Percentiles rank a stretch among this genome's conserved stretches.
phyloP scores from a whole-genome alignment of 2,113 vertebrate species.

The Carettochelys insculpta region DNA sequence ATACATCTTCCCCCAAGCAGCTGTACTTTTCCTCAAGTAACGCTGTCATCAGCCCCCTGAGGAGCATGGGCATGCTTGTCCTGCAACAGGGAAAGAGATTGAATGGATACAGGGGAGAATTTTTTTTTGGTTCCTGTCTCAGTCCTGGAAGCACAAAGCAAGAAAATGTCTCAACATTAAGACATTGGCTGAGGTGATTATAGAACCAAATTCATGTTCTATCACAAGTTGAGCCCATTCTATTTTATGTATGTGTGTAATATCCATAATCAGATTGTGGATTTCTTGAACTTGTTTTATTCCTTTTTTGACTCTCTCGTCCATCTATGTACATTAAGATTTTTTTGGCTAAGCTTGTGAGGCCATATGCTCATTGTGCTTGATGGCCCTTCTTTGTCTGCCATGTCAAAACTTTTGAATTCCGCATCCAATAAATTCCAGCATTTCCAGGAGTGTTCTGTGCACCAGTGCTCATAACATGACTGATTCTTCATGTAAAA shows the following conservation, averaged over 20 bases:
- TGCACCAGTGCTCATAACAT: neutral
- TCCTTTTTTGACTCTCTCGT: neutral
- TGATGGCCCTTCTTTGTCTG: neutral
- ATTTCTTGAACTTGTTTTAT: neutral
- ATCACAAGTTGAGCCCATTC: neutral
- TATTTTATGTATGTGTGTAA: neutral
- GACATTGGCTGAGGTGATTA: neutral
- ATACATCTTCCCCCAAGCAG: too few relatives aligned
- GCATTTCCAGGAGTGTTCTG: neutral
- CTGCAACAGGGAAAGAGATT: too few relatives aligned
- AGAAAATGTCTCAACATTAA: constrained; percentile 25
- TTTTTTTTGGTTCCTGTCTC: constrained; percentile 49
- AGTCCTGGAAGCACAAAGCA: constrained; percentile 23
- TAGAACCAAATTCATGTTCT: neutral
- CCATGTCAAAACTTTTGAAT: neutral
- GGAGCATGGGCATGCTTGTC: too few relatives aligned
- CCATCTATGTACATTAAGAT: neutral
- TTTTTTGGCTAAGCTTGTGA: neutral
- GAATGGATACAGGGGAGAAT: neutral
- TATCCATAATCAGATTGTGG: neutral
- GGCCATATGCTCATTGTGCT: neutral
- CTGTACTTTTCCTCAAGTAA: too few relatives aligned
- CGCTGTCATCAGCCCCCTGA: too few relatives aligned
- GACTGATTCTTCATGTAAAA: neutral
- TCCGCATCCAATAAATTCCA: neutral